Base-by-base conservation (phyloP, 2,888 invertebrate genomes). In the Gibbula magus region DNA sequence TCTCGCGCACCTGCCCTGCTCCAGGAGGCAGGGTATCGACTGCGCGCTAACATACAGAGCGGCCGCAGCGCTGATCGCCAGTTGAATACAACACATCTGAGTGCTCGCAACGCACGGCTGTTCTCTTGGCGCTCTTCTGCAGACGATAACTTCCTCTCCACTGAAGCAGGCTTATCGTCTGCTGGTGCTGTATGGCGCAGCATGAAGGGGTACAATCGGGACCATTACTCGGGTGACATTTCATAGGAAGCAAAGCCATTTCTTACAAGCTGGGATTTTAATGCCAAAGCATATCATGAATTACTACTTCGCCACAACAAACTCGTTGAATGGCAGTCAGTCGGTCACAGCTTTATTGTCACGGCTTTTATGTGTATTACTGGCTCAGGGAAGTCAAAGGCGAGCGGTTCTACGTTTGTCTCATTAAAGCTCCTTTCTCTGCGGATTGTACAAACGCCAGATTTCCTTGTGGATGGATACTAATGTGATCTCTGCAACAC, bases 91-190 rank as follows among this genome's bases (percentile, higher is more conserved):
- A 8, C 70, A 70, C 35, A 4, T 16, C 39, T 70, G 18, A 18
- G n/a, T 35, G 70, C 70, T 16, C 35, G 70, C 32, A 35, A 35
- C 45, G 13, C 5, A 29, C 35, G 32, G 16, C 56, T 35, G 70
- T 35, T 39, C 32, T 32, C 70, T 18, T 16, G 35, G 20, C 70
- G 70, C 70, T 35, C 70, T 22, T 29, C 10, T 35, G 70, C 70
- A 70, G 70, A 70, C 70, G 70, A 35, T 29, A 70, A 70, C 39
- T 32, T 70, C 70, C 29, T 70, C 35, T 32, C 29, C 35, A 70
- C 70, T 32, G 18, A 35, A 20, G 2, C 70, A 18, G 70, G 70
- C 39, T 20, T 35, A 61, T 25, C 45, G 45, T 13, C 45, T 45
- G 45, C 45, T 45, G 5, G 45, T 45, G 45, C 45, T 45, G 61